Percentiles rank a stretch among this genome's conserved stretches.
These are phyloP conservation scores for Hypocryptadius cinnamomeus DNA, from an alignment of 2,113 vertebrate genomes.

Conservation along the genomic window DNA sequence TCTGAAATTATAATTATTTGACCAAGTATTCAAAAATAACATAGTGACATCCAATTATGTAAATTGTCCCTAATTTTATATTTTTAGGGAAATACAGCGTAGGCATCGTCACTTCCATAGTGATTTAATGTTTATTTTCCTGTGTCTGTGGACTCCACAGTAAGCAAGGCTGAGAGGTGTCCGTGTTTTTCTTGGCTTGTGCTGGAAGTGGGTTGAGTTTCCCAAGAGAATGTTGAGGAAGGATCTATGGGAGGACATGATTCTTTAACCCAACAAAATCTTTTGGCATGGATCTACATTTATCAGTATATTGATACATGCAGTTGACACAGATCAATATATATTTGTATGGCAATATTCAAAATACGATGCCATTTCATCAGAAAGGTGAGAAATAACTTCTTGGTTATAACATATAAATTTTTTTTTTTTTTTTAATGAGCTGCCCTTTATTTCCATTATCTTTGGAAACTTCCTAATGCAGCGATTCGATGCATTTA, in stretches of 20 bases:
- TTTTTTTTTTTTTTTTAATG: not conserved
- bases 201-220: not conserved
- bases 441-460: not conserved
- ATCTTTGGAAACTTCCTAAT: not conserved
- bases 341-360: not conserved
- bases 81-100: not conserved
- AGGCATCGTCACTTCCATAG: not conserved
- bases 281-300: not conserved
- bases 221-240: not conserved
- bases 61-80: not conserved
- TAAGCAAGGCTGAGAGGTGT: not conserved
- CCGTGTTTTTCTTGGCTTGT: not conserved
- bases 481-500: rapidly evolving
- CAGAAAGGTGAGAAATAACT: not conserved
- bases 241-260: not conserved
- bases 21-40: not conserved
- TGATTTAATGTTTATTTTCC: not conserved
- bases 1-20: not conserved
- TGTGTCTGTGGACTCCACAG: rapidly evolving
- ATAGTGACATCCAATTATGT: not conserved
- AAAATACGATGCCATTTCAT: not conserved
- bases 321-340: not conserved
- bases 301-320: not conserved
- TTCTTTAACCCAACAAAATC: not conserved
- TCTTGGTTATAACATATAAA: not conserved